Conservation (phyloP, 2,113 vertebrate species). For the Anthoscopus minutus region DNA sequence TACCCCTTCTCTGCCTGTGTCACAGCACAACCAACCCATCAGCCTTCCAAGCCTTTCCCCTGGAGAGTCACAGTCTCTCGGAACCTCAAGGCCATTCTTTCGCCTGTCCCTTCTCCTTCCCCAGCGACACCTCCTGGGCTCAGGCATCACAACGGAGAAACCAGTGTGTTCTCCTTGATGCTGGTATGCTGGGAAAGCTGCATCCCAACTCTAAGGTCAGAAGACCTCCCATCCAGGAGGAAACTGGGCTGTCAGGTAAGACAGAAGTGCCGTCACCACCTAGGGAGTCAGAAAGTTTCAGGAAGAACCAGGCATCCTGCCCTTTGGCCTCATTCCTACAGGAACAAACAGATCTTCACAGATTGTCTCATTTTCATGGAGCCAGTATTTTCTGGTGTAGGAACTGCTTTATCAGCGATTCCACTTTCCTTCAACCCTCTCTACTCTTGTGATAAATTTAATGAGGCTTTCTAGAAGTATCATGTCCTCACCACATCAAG, state of each 20-base stretch:
- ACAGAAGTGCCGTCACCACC: background rate
- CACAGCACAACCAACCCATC: background rate
- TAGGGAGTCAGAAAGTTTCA: background rate
- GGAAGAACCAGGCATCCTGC: background rate
- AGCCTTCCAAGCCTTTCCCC: background rate
- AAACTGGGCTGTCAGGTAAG: background rate
- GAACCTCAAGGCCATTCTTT: background rate
- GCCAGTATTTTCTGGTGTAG: background rate
- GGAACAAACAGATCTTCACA: background rate
- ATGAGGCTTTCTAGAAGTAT: background rate
- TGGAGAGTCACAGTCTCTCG: background rate
- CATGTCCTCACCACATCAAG: background rate
- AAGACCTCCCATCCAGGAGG: background rate
- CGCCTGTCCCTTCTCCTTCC: background rate
- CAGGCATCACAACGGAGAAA: rapidly evolving
- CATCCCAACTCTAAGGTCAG: background rate
- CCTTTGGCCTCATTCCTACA: background rate
- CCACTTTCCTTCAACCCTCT: background rate
- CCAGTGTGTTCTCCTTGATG: background rate
- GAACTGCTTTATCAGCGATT: background rate
- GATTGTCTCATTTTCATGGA: background rate
- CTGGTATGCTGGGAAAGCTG: background rate
- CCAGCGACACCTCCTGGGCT: background rate
- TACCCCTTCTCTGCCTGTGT: background rate
- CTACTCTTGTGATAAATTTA: background rate